Evolutionary conservation across 2,113 vertebrate genomes (phyloP).

Genomic region (Hippoglossus stenolepis): DNA sequence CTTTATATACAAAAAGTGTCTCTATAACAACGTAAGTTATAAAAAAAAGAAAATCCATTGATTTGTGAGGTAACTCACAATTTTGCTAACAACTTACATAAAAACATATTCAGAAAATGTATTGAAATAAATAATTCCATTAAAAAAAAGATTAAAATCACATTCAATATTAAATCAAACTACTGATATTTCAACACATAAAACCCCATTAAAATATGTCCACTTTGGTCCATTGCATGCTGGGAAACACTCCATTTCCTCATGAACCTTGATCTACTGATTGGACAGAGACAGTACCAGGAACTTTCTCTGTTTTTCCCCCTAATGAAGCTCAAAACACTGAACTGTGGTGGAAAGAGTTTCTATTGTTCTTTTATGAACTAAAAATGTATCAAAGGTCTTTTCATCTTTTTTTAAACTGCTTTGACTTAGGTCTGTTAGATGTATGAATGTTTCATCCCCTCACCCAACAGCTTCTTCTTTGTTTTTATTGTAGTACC

Average conservation of each 20-base stretch:
- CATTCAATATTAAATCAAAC: too few relatives aligned
- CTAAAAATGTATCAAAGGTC: constrained; percentile 19
- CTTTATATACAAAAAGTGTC: too few relatives aligned
- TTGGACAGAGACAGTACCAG: background rate
- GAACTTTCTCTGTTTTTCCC: background rate
- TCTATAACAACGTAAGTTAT: too few relatives aligned
- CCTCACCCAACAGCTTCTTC: constrained; percentile 3
- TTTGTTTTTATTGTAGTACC: constrained; percentile 8
- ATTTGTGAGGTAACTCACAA: too few relatives aligned
- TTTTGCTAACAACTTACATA: too few relatives aligned
- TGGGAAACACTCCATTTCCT: background rate
- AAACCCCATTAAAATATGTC: too few relatives aligned
- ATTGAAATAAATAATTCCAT: too few relatives aligned
- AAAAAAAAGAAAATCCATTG: too few relatives aligned
- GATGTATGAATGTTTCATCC: constrained; percentile 37
- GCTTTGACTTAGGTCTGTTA: constrained; percentile 21
- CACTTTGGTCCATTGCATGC: background rate
- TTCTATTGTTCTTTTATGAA: constrained; percentile 42
- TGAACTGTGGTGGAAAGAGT: background rate
- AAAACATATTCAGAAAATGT: too few relatives aligned
- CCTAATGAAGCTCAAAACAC: background rate
- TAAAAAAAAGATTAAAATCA: too few relatives aligned
- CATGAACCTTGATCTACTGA: background rate
- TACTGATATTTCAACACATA: too few relatives aligned
- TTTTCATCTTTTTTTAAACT: constrained; percentile 37